These are phyloP conservation scores for Callimorpha dominula DNA, from an alignment of 2,888 invertebrate species.

Conservation along the genomic window DNA sequence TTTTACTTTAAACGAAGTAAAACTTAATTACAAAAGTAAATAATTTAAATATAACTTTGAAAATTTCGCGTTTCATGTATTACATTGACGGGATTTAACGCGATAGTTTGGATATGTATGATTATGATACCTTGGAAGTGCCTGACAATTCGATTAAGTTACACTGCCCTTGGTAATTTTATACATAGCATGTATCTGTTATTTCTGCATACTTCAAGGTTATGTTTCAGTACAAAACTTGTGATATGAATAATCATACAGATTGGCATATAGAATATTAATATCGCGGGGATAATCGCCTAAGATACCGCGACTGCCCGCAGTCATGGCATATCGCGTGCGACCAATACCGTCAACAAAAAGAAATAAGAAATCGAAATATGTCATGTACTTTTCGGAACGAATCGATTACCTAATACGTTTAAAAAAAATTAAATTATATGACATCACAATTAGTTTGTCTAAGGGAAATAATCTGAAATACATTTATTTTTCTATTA, in stretches of 20 bases:
- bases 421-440: background rate
- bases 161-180: background rate
- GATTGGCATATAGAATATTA: constrained; percentile 72
- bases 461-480: constrained; percentile 1
- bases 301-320: constrained; percentile 63
- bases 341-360: constrained; percentile 49
- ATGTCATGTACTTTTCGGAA: constrained; percentile 65
- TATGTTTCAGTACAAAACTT: constrained; percentile 31
- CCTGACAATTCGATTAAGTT: background rate
- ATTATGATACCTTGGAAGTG: background rate
- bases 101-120: background rate
- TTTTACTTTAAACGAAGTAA: background rate
- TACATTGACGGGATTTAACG: too few relatives aligned
- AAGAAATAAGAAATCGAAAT: constrained; percentile 62
- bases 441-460: background rate
- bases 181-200: background rate
- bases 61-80: background rate
- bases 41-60: background rate
- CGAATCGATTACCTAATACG: constrained; percentile 31
- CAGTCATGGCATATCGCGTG: constrained; percentile 77
- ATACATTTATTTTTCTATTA: constrained; percentile 7
- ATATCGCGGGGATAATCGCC: constrained; percentile 74
- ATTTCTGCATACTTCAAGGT: background rate
- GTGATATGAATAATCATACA: constrained; percentile 67
- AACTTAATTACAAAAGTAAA: background rate